Evolutionary conservation across 2,797 vertebrate species (phyloP).

Genomic region (Avahi laniger): DNA sequence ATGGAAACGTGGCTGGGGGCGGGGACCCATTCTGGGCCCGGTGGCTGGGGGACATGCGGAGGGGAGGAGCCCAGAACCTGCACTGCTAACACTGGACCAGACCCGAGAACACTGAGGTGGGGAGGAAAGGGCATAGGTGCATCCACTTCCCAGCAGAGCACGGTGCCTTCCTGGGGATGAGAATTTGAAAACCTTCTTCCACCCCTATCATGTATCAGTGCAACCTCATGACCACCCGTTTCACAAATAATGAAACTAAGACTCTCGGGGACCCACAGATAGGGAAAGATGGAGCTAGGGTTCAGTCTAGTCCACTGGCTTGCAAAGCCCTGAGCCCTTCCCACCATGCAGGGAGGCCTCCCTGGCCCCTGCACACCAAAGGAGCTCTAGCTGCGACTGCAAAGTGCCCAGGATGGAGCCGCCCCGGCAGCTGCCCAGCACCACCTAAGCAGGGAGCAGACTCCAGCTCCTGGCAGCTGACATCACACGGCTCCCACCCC

Average conservation of each 20-base stretch:
- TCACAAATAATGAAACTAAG: neutral
- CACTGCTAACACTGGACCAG: neutral
- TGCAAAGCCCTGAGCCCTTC: neutral
- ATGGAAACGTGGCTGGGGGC: constrained; percentile 10
- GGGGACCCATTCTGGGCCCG: neutral
- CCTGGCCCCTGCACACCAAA: neutral
- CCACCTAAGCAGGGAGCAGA: neutral
- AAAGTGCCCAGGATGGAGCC: too few relatives aligned
- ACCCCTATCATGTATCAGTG: too few relatives aligned
- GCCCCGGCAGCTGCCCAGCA: neutral
- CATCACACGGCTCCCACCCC: fast-evolving
- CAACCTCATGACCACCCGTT: neutral
- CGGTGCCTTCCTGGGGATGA: neutral
- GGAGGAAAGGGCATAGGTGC: neutral
- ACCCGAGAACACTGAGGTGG: neutral
- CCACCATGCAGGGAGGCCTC: neutral
- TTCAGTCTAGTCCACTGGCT: neutral
- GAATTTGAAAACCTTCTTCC: neutral
- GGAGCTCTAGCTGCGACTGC: neutral
- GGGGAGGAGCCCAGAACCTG: neutral
- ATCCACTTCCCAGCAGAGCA: neutral
- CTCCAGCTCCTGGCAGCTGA: neutral
- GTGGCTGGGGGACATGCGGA: neutral
- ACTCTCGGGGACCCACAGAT: too few relatives aligned
- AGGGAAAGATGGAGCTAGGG: neutral